These are phyloP conservation scores for Leptopilina clavipes DNA, from an alignment of 1,140 invertebrate genomes.

Conservation along the genomic window DNA sequence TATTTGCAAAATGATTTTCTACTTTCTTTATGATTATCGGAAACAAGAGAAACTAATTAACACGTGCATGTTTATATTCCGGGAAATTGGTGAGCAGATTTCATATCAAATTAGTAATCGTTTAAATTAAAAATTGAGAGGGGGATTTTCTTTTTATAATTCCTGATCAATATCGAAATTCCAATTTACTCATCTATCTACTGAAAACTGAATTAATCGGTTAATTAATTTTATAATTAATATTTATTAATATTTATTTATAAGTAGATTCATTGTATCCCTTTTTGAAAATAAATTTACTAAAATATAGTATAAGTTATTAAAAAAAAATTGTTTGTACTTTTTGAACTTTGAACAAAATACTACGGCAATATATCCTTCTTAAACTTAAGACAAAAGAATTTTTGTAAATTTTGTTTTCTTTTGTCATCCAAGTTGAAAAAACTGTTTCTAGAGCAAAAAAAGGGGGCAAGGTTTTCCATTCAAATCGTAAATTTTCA, in stretches of 20 bases:
- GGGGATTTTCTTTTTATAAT: not conserved
- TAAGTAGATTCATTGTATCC: too few species aligned
- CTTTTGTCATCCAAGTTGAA: not conserved
- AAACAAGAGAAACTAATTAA: conserved; percentile 19
- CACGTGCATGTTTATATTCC: not conserved
- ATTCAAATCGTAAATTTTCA: conserved; percentile 13
- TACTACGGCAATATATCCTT: too few species aligned
- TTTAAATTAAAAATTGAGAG: not conserved
- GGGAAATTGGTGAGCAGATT: not conserved
- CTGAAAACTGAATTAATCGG: too few species aligned
- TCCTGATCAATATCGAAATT: not conserved
- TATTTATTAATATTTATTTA: too few species aligned
- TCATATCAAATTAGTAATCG: not conserved
- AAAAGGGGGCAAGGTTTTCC: conserved; percentile 16
- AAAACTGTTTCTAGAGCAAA: not conserved
- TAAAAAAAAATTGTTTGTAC: too few species aligned
- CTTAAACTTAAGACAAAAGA: too few species aligned
- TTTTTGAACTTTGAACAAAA: too few species aligned
- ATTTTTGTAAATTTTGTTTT: not conserved
- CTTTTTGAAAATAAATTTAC: too few species aligned
- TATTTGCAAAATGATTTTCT: conserved; percentile 13
- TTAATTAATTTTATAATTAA: too few species aligned
- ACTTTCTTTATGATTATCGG: not conserved
- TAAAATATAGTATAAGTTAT: too few species aligned
- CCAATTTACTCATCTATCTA: not conserved